Evolutionary conservation across 1,140 invertebrate species (phyloP).

Genomic region (Phymastichus coffea): DNA sequence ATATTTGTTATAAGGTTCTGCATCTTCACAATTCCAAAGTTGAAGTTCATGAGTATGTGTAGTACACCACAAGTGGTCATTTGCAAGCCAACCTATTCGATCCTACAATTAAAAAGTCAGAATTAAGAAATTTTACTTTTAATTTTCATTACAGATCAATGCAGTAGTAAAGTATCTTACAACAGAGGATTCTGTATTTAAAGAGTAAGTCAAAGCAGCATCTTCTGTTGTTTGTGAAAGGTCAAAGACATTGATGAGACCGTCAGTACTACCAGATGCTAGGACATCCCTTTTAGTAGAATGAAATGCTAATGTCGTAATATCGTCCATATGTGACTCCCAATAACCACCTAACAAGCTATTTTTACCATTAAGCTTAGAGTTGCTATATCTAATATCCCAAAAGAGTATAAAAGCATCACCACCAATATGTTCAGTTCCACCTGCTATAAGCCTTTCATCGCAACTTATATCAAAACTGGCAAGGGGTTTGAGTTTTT

Average conservation of each 20-base stretch:
- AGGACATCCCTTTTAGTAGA: conserved; percentile 67
- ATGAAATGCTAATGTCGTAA: conserved; percentile 80
- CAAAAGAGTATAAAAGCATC: conserved; percentile 82
- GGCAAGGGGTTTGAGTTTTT: conserved; percentile 60
- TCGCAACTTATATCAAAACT: conserved; percentile 77
- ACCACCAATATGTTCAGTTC: conserved; percentile 69
- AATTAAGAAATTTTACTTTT: background rate
- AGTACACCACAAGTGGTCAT: conserved; percentile 62
- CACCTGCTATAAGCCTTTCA: conserved; percentile 72
- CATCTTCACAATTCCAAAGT: conserved; percentile 68
- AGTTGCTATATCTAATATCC: conserved; percentile 64
- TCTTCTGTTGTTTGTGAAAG: conserved; percentile 74
- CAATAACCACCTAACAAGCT: conserved; percentile 79
- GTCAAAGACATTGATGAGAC: conserved; percentile 84
- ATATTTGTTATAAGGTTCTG: conserved; percentile 60
- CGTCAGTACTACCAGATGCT: conserved; percentile 78
- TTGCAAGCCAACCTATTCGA: conserved; percentile 52
- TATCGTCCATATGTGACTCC: conserved; percentile 83
- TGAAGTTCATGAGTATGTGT: conserved; percentile 73
- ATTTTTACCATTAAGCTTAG: conserved; percentile 46
- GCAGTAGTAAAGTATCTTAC: no score
- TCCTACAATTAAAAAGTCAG: conserved; percentile 41
- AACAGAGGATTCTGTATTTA: conserved; percentile 84
- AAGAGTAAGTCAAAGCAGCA: conserved; percentile 73
- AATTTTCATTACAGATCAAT: background rate